Percentiles rank a stretch among this genome's conserved stretches.
phyloP scores from a whole-genome alignment of 2,113 vertebrate genomes.

The Heterotis niloticus region DNA sequence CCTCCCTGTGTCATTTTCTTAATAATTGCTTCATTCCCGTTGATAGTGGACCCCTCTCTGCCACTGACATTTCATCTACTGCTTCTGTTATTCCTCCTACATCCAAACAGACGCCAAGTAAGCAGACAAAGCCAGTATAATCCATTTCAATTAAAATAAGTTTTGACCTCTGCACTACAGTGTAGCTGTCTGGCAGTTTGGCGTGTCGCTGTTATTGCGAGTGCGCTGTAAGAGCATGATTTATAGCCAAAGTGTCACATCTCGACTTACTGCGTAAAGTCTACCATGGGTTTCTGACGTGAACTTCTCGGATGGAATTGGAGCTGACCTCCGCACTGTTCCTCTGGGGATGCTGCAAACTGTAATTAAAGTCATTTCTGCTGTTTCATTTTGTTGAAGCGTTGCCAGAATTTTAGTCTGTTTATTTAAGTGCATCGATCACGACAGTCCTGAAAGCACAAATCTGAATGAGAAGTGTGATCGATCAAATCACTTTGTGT shows the following conservation, averaged over 20 bases:
- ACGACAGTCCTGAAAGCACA: background rate
- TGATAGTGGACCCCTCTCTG: no score
- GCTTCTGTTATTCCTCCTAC: background rate
- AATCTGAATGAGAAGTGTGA: background rate
- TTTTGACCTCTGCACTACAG: background rate
- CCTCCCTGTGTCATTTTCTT: no score
- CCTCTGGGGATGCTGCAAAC: background rate
- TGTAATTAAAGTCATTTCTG: background rate
- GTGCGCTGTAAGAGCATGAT: background rate
- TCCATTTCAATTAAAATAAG: background rate
- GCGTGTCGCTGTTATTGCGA: background rate
- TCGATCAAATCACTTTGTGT: conserved; percentile 15
- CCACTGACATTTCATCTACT: background rate
- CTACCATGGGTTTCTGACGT: no score
- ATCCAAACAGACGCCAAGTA: background rate
- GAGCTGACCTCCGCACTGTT: background rate
- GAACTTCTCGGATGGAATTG: background rate
- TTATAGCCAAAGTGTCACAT: background rate
- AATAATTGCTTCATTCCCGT: no score
- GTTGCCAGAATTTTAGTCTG: background rate
- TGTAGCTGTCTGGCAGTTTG: no score
- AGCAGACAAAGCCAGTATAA: background rate
- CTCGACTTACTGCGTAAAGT: no score
- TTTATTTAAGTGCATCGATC: conserved; percentile 2
- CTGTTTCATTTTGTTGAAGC: background rate